A percentile compares a stretch with the other conserved stretches of the same genome.
These are phyloP conservation scores for Pampusana beccarii DNA, from an alignment of 2,113 vertebrate species.

Conservation along the genomic window DNA sequence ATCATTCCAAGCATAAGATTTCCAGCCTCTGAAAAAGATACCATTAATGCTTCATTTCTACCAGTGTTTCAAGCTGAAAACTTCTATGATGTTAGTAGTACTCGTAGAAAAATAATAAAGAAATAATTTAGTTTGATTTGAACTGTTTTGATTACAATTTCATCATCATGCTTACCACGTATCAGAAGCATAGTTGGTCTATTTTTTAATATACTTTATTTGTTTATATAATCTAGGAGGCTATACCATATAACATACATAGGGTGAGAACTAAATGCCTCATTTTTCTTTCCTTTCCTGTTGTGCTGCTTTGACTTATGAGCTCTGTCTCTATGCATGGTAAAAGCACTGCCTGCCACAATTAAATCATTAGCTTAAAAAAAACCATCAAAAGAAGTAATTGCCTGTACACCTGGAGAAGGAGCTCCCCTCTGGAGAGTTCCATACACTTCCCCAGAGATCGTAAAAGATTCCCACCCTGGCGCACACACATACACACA, in stretches of 20 bases:
- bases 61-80: not conserved
- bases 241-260: not conserved
- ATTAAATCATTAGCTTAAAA: not conserved
- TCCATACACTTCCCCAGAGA: not conserved
- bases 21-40: conserved; percentile 13
- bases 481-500: rapidly evolving
- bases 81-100: not conserved
- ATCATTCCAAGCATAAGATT: not conserved
- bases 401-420: not conserved
- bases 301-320: not conserved
- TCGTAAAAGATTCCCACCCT: not conserved
- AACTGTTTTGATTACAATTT: not conserved
- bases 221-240: conserved; percentile 3
- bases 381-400: not conserved
- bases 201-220: not conserved
- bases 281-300: not conserved
- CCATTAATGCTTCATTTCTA: not conserved
- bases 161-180: not conserved
- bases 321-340: not conserved
- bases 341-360: not conserved
- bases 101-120: not conserved
- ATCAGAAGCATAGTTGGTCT: not conserved
- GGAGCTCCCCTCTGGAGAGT: not conserved
- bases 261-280: not conserved
- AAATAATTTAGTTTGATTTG: not conserved